A percentile compares a stretch with the other conserved stretches of the same genome.
Evolutionary conservation across 2,888 invertebrate genomes (phyloP).

Genomic region (Tanypteryx hageni): DNA sequence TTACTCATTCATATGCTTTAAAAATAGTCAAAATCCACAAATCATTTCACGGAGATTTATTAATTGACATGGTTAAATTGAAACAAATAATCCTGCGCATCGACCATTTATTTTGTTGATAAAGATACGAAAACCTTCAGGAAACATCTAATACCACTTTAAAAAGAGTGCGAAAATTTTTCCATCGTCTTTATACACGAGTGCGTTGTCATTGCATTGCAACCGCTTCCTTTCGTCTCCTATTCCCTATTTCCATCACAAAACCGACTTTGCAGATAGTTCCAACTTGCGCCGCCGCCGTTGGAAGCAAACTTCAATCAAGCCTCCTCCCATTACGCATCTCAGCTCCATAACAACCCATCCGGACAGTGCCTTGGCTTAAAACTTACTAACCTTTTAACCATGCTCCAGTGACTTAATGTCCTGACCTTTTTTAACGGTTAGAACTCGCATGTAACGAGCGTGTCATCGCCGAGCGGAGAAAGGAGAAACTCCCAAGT

Average conservation of each 20-base stretch:
- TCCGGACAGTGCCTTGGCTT: not conserved
- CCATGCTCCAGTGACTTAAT: constrained; percentile 39
- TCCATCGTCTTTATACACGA: too few species aligned
- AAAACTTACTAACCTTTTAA: not conserved
- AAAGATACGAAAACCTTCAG: too few species aligned
- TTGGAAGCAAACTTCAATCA: constrained; percentile 13
- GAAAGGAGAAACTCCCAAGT: not conserved
- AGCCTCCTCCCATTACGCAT: constrained; percentile 11
- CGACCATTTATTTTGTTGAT: too few species aligned
- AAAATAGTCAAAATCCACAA: too few species aligned
- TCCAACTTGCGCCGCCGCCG: not conserved
- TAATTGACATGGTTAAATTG: too few species aligned
- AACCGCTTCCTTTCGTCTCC: too few species aligned
- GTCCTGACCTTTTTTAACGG: not conserved
- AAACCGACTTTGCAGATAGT: not conserved
- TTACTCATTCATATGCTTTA: too few species aligned
- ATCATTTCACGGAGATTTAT: too few species aligned
- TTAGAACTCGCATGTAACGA: not conserved
- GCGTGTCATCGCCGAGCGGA: not conserved
- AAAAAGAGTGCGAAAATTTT: too few species aligned
- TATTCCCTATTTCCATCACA: not conserved
- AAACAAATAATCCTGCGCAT: too few species aligned
- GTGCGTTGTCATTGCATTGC: too few species aligned
- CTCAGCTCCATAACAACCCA: constrained; percentile 4
- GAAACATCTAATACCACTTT: too few species aligned